phyloP scores from a whole-genome alignment of 2,888 invertebrate genomes.

The Hirudinaria manillensis region DNA sequence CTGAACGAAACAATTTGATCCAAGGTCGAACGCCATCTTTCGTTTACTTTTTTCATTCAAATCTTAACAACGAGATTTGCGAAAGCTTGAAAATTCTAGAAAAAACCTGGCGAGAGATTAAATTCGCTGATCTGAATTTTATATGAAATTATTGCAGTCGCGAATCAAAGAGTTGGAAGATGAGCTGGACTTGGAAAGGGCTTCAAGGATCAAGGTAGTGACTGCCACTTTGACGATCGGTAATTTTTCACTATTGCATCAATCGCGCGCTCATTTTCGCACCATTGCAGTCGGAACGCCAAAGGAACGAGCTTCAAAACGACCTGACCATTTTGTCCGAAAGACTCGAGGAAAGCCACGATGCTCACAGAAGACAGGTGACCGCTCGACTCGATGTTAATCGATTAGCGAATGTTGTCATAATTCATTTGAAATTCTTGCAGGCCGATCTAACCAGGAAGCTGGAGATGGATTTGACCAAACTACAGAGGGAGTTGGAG shows the following conservation, averaged over 20 bases:
- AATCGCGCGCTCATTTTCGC: not conserved
- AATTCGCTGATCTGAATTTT: too few relatives aligned
- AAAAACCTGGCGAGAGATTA: too few relatives aligned
- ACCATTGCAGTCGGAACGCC: slow-evolving; percentile 6
- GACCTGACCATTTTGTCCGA: slow-evolving; percentile 24
- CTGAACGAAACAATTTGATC: too few relatives aligned
- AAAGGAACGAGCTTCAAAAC: slow-evolving; percentile 19
- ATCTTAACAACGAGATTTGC: too few relatives aligned
- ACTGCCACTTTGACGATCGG: not conserved
- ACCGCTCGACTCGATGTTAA: too few relatives aligned
- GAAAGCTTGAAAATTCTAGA: too few relatives aligned
- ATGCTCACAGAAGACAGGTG: slow-evolving; percentile 15
- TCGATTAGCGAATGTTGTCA: not conserved
- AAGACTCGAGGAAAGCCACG: slow-evolving; percentile 13
- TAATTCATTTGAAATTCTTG: not conserved
- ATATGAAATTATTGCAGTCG: slow-evolving; percentile 56
- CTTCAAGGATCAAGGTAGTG: slow-evolving; percentile 77
- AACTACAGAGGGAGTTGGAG: slow-evolving; percentile 91
- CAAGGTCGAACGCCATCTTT: too few relatives aligned
- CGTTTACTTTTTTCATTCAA: too few relatives aligned
- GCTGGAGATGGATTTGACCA: slow-evolving; percentile 96
- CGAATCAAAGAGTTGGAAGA: slow-evolving; percentile 98
- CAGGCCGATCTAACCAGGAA: slow-evolving; percentile 86
- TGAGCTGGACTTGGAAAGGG: slow-evolving; percentile 97
- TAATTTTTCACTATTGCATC: not conserved